Conservation (phyloP, 2,888 invertebrate species). For the Altica lythri region DNA sequence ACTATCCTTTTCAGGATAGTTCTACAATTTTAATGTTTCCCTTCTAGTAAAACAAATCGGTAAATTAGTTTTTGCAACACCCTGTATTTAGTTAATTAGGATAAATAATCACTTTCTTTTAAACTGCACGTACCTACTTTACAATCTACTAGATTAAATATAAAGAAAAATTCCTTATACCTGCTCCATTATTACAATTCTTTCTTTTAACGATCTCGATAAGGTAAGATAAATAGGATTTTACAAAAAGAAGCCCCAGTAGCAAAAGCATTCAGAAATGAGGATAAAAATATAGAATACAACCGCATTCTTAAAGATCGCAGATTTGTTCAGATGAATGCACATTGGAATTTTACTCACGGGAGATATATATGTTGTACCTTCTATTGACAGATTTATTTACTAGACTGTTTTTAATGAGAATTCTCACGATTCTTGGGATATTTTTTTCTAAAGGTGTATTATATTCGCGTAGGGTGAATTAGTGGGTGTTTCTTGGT, state of each 20-base stretch:
- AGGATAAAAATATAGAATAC: conserved; percentile 3
- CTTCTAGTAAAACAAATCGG: no score
- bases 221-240: no score
- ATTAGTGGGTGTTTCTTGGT: background rate
- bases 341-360: conserved; percentile 6
- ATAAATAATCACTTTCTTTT: no score
- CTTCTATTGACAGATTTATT: conserved; percentile 8
- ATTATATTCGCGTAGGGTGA: background rate
- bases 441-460: background rate
- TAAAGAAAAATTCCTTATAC: no score
- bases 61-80: no score
- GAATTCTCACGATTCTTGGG: conserved; percentile 4
- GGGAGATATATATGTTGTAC: conserved; percentile 3
- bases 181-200: no score
- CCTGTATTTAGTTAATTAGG: no score
- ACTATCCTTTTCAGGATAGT: no score
- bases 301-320: conserved; percentile 7
- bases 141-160: no score
- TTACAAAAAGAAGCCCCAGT: conserved; percentile 4
- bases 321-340: conserved; percentile 13
- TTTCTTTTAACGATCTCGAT: no score
- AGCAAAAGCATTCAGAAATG: conserved; percentile 2
- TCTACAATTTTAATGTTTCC: no score
- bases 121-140: no score
- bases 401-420: conserved; percentile 1